Conservation (phyloP, 2,888 invertebrate species). For the Drosophila fungiperda region DNA sequence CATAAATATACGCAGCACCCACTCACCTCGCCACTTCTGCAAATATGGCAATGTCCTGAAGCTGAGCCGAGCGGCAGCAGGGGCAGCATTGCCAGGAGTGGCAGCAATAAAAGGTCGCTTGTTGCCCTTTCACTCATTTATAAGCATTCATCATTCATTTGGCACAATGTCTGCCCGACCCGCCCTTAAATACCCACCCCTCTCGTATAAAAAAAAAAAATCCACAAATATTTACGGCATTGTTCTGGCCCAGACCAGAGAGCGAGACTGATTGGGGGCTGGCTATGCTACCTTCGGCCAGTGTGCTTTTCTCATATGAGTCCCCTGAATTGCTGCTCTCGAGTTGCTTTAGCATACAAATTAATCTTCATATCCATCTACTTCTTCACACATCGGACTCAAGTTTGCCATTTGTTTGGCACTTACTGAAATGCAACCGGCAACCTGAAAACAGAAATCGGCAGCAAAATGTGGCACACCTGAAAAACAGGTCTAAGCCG, state of each 20-base stretch:
- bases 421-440: conserved; percentile 46
- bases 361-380: conserved; percentile 66
- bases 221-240: conserved; percentile 62
- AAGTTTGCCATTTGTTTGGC: conserved; percentile 67
- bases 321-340: conserved; percentile 48
- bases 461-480: conserved; percentile 3
- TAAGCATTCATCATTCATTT: conserved; percentile 76
- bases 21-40: conserved; percentile 22
- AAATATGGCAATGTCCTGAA: conserved; percentile 35
- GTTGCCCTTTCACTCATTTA: conserved; percentile 66
- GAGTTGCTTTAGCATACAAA: conserved; percentile 65
- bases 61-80: conserved; percentile 25
- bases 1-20: conserved; percentile 57
- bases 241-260: conserved; percentile 31
- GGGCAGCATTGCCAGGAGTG: background rate
- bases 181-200: background rate
- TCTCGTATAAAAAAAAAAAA: conserved; percentile 31
- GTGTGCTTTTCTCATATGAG: conserved; percentile 21
- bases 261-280: background rate
- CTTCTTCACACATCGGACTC: conserved; percentile 42
- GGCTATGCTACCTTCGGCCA: conserved; percentile 60
- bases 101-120: conserved; percentile 67
- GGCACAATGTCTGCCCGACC: conserved; percentile 48
- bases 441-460: conserved; percentile 10
- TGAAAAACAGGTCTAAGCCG: conserved; percentile 11